Conservation (phyloP, 2,888 invertebrate species). For the Pseudococcus viburni region DNA sequence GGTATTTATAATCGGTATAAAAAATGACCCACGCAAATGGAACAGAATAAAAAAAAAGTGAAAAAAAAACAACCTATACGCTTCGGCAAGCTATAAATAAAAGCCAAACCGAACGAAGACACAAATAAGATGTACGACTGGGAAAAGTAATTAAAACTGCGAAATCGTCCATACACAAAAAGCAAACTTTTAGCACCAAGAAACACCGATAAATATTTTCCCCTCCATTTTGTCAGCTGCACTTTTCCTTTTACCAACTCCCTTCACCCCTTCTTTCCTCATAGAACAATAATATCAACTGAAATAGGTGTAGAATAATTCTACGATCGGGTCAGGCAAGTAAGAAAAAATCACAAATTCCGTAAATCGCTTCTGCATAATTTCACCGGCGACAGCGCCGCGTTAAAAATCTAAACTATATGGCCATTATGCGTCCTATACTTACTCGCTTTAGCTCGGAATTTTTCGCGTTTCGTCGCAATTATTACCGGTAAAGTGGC, state of each 20-base stretch:
- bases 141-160: slow-evolving; percentile 51
- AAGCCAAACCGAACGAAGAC: slow-evolving; percentile 3
- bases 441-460: slow-evolving; percentile 2
- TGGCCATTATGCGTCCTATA: not conserved
- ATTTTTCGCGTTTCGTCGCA: slow-evolving; percentile 23
- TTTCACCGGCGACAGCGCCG: not conserved
- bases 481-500: slow-evolving; percentile 46
- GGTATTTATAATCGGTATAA: slow-evolving; percentile 8
- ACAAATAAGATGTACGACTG: slow-evolving; percentile 47
- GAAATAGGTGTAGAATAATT: not conserved
- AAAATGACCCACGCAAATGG: slow-evolving; percentile 3
- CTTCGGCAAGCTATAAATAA: slow-evolving; percentile 42
- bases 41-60: not conserved
- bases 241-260: too few species aligned
- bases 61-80: not conserved
- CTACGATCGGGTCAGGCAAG: not conserved
- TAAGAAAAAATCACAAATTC: not conserved
- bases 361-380: not conserved
- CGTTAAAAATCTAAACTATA: not conserved
- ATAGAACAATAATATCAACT: too few species aligned
- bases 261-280: too few species aligned
- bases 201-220: slow-evolving; percentile 23
- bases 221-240: not conserved
- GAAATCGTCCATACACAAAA: not conserved
- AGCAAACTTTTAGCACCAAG: slow-evolving; percentile 2